These are phyloP conservation scores for Nebria ingens DNA, from an alignment of 1,140 invertebrate species.

Conservation along the genomic window DNA sequence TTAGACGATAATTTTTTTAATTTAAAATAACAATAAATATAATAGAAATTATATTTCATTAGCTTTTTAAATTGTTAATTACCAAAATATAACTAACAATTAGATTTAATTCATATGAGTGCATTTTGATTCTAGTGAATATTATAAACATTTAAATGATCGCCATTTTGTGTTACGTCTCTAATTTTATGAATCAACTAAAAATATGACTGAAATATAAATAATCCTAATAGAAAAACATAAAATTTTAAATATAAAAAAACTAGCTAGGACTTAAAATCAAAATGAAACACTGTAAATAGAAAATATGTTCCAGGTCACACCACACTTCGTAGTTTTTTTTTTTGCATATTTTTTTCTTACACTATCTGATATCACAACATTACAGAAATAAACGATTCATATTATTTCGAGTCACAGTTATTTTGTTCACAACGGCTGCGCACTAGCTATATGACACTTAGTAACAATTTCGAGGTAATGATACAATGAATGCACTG, in stretches of 20 bases:
- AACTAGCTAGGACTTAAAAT: neutral
- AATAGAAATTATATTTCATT: too few species aligned
- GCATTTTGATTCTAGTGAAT: too few species aligned
- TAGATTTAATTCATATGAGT: too few species aligned
- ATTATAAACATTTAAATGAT: too few species aligned
- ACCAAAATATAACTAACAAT: too few species aligned
- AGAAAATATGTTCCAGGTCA: neutral
- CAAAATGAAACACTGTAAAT: neutral
- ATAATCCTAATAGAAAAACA: too few species aligned
- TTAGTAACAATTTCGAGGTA: neutral
- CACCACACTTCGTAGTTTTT: neutral
- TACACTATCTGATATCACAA: conserved; percentile 26
- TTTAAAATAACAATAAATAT: too few species aligned
- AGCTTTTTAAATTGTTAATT: too few species aligned
- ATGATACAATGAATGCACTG: neutral
- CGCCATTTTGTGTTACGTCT: too few species aligned
- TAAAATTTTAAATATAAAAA: too few species aligned
- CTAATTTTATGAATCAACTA: too few species aligned
- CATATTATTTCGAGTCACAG: conserved; percentile 14
- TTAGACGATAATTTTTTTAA: too few species aligned
- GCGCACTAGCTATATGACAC: neutral
- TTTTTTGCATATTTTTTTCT: conserved; percentile 3
- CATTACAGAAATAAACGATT: conserved; percentile 23
- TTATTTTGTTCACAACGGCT: conserved; percentile 2
- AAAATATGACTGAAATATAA: neutral